phyloP scores from a whole-genome alignment of 2,797 vertebrate genomes.

The Streptopelia turtur region DNA sequence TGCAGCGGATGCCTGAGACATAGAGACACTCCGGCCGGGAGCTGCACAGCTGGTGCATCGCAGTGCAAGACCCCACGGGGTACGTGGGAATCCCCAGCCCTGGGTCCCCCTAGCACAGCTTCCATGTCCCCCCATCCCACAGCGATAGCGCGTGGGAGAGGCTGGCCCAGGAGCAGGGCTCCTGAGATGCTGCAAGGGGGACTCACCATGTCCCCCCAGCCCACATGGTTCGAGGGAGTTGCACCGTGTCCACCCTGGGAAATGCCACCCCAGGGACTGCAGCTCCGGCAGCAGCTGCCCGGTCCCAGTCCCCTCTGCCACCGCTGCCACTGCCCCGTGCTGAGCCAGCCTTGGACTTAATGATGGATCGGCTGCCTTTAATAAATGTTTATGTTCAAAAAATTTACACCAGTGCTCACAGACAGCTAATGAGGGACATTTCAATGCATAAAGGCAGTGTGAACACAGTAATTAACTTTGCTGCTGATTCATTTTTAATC shows the following conservation, averaged over 20 bases:
- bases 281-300: background rate
- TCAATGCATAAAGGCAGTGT: slow-evolving; percentile 53
- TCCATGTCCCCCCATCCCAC: background rate
- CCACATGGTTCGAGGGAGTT: accelerated
- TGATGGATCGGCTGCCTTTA: slow-evolving; percentile 6
- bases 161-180: accelerated
- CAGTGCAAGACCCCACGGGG: background rate
- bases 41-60: background rate
- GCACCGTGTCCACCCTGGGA: accelerated
- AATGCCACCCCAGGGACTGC: accelerated
- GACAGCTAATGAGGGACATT: slow-evolving; percentile 63
- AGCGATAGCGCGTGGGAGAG: accelerated
- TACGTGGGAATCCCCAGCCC: background rate
- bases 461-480: slow-evolving; percentile 67
- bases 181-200: accelerated
- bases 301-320: accelerated
- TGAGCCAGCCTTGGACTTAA: background rate
- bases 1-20: accelerated
- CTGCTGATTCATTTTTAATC: slow-evolving; percentile 69
- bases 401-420: slow-evolving; percentile 30
- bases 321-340: accelerated
- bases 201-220: background rate
- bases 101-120: too few species aligned
- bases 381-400: slow-evolving; percentile 65
- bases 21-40: accelerated